phyloP scores from a whole-genome alignment of 1,140 invertebrate genomes.

The Nasonia giraulti region DNA sequence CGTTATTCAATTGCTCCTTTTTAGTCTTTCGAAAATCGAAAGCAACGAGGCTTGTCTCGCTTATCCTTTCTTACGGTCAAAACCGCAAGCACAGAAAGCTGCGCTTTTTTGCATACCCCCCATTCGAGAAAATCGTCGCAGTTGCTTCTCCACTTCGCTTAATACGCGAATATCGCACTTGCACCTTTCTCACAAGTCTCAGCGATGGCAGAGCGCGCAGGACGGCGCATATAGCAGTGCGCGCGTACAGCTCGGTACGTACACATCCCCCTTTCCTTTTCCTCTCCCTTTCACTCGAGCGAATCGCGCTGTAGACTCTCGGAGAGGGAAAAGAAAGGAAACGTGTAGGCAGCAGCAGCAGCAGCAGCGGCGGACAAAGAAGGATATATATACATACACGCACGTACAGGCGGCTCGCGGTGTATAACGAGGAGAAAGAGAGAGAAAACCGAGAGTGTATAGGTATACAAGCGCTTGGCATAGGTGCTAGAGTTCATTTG shows the following conservation, averaged over 20 bases:
- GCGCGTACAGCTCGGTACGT: background rate
- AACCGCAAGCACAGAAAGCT: no score
- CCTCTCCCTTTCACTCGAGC: constrained; percentile 64
- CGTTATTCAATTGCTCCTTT: no score
- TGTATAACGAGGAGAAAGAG: background rate
- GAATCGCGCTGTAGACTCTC: constrained; percentile 24
- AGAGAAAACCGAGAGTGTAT: background rate
- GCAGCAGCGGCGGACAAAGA: constrained; percentile 54
- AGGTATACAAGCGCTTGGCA: background rate
- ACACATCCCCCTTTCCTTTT: constrained; percentile 58
- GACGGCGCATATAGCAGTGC: background rate
- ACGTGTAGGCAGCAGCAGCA: constrained; percentile 57
- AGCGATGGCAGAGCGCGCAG: constrained; percentile 40
- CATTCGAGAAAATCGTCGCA: no score
- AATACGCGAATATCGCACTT: constrained; percentile 57
- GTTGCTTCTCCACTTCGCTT: background rate
- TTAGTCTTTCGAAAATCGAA: no score
- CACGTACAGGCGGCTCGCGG: background rate
- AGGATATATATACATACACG: constrained; percentile 19
- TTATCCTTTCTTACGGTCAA: no score
- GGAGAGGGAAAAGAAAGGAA: constrained; percentile 50
- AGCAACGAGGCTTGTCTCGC: no score
- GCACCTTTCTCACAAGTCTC: constrained; percentile 62
- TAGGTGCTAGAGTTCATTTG: constrained; percentile 33
- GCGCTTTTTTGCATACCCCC: no score